These are phyloP conservation scores for Chelonus insularis DNA, from an alignment of 1,140 invertebrate genomes.

Conservation along the genomic window DNA sequence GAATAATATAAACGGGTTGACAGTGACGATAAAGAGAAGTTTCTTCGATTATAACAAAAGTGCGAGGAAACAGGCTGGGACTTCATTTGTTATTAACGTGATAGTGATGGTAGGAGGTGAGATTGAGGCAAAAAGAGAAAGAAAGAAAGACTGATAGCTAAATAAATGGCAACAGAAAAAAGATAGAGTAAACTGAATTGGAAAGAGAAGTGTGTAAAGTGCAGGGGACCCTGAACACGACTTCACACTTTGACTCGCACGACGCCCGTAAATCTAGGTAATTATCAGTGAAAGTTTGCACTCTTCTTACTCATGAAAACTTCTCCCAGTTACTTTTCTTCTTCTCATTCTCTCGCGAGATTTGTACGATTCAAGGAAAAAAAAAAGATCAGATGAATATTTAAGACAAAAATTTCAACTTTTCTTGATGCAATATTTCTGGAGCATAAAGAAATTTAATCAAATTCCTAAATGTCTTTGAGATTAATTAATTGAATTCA, in stretches of 20 bases:
- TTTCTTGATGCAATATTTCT: too few species aligned
- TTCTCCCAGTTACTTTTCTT: conserved; percentile 4
- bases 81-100: conserved; percentile 59
- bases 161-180: not conserved
- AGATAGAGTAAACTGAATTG: not conserved
- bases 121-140: not conserved
- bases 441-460: too few species aligned
- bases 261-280: conserved; percentile 54
- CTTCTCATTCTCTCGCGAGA: not conserved
- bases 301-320: conserved; percentile 21
- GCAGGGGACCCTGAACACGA: conserved; percentile 59
- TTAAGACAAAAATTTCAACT: too few species aligned
- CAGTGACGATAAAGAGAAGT: conserved; percentile 53
- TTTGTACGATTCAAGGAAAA: too few species aligned
- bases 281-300: conserved; percentile 56
- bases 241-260: conserved; percentile 58
- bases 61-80: conserved; percentile 42
- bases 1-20: conserved; percentile 55
- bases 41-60: conserved; percentile 58
- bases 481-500: too few species aligned
- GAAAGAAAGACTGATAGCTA: conserved; percentile 12
- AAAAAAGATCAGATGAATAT: too few species aligned
- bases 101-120: conserved; percentile 14
- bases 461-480: too few species aligned
- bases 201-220: conserved; percentile 46